Percentiles rank a stretch among this genome's conserved stretches.
phyloP scores from a whole-genome alignment of 2,888 invertebrate species.

The Tetanocera ferruginea region DNA sequence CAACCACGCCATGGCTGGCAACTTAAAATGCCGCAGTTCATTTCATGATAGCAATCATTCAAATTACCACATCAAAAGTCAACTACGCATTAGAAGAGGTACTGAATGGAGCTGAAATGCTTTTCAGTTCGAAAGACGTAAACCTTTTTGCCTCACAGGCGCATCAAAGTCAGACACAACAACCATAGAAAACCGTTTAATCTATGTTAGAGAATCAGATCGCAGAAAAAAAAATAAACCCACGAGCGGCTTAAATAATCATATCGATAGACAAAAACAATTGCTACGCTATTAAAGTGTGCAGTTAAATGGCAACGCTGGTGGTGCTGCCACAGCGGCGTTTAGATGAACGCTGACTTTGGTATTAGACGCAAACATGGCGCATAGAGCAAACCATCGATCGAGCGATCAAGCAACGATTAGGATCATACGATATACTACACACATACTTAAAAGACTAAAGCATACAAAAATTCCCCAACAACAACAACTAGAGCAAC shows the following conservation, averaged over 20 bases:
- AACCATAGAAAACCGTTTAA: slow-evolving; percentile 13
- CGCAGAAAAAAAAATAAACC: slow-evolving; percentile 3
- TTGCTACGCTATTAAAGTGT: background rate
- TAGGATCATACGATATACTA: slow-evolving; percentile 13
- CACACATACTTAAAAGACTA: background rate
- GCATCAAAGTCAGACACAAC: slow-evolving; percentile 3
- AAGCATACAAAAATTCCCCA: background rate
- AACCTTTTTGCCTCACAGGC: background rate
- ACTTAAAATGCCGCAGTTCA: background rate
- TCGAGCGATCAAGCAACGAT: slow-evolving; percentile 8
- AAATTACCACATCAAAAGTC: slow-evolving; percentile 44
- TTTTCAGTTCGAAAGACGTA: background rate
- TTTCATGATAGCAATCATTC: slow-evolving; percentile 35
- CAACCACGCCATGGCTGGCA: too few species aligned
- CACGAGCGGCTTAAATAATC: slow-evolving; percentile 39
- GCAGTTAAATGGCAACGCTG: slow-evolving; percentile 32
- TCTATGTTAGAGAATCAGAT: background rate
- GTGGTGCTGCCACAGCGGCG: slow-evolving; percentile 26
- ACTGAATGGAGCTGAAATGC: background rate
- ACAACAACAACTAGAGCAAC: slow-evolving; percentile 20
- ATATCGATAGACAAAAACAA: slow-evolving; percentile 16
- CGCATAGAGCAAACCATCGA: background rate
- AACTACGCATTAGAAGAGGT: slow-evolving; percentile 37
- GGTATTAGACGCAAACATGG: slow-evolving; percentile 16
- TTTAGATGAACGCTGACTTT: background rate